phyloP scores from a whole-genome alignment of 2,113 vertebrate genomes.

The Eulacestoma nigropectus region DNA sequence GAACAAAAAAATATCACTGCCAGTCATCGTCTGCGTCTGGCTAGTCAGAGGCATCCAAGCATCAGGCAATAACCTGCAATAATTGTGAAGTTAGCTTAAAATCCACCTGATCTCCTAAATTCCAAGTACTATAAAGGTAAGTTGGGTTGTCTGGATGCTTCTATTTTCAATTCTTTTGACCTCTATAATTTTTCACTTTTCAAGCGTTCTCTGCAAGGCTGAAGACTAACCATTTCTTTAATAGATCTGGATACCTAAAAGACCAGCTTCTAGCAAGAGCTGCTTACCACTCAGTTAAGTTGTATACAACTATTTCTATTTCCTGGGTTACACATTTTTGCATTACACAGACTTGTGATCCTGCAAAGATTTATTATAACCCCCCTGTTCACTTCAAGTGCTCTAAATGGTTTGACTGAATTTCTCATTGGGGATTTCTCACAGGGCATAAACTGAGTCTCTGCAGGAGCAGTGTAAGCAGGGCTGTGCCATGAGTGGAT shows the following conservation, averaged over 20 bases:
- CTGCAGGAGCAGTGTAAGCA: background rate
- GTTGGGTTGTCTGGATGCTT: background rate
- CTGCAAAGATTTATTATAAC: background rate
- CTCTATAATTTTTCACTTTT: background rate
- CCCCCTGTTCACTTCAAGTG: background rate
- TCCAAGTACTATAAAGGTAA: background rate
- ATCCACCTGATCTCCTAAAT: background rate
- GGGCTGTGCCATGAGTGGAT: background rate
- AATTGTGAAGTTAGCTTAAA: background rate
- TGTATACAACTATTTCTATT: background rate
- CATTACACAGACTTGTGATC: background rate
- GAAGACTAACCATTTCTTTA: background rate
- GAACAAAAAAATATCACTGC: background rate
- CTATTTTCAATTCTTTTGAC: background rate
- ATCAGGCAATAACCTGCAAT: background rate
- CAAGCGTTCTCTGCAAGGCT: background rate
- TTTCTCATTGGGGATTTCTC: background rate
- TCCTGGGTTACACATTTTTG: background rate
- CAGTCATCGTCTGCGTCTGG: background rate
- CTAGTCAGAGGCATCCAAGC: background rate
- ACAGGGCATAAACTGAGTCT: background rate
- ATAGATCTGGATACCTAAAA: background rate
- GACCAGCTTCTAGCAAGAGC: background rate
- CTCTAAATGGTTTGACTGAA: background rate
- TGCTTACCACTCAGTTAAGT: background rate